A percentile compares a stretch with the other conserved stretches of the same genome.
phyloP scores from a whole-genome alignment of 1,140 invertebrate species.

The Oreohelix idahoensis region DNA sequence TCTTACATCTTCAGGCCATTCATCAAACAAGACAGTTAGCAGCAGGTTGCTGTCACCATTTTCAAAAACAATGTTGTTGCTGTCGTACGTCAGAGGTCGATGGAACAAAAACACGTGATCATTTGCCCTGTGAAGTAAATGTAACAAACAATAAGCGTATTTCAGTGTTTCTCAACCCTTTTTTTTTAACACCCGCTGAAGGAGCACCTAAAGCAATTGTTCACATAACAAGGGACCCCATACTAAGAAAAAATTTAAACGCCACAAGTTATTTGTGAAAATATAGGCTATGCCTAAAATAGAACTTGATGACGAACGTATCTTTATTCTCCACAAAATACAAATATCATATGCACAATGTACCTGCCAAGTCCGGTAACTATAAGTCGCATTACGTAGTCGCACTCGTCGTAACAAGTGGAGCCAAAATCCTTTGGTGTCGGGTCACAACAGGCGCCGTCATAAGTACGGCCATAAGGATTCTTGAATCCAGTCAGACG shows the following conservation, averaged over 20 bases:
- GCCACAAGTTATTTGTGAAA: too few relatives aligned
- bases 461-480: conserved; percentile 46
- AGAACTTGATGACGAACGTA: too few relatives aligned
- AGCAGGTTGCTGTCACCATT: conserved; percentile 35
- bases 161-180: too few relatives aligned
- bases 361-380: conserved; percentile 53
- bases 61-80: conserved; percentile 48
- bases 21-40: conserved; percentile 52
- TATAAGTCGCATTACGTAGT: conserved; percentile 55
- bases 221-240: too few relatives aligned
- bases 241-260: too few relatives aligned
- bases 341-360: neutral
- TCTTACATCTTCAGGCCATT: conserved; percentile 49
- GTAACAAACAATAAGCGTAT: too few relatives aligned
- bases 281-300: too few relatives aligned
- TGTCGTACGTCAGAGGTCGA: conserved; percentile 52
- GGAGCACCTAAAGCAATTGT: too few relatives aligned
- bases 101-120: conserved; percentile 57
- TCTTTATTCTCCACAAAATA: too few relatives aligned
- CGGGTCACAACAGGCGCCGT: conserved; percentile 52
- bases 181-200: too few relatives aligned
- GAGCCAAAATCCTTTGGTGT: neutral
- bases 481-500: conserved; percentile 47
- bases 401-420: conserved; percentile 47
- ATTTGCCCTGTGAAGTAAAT: conserved; percentile 46